These are phyloP conservation scores for Platypus cylindrus DNA, from an alignment of 2,888 invertebrate genomes.

Conservation along the genomic window DNA sequence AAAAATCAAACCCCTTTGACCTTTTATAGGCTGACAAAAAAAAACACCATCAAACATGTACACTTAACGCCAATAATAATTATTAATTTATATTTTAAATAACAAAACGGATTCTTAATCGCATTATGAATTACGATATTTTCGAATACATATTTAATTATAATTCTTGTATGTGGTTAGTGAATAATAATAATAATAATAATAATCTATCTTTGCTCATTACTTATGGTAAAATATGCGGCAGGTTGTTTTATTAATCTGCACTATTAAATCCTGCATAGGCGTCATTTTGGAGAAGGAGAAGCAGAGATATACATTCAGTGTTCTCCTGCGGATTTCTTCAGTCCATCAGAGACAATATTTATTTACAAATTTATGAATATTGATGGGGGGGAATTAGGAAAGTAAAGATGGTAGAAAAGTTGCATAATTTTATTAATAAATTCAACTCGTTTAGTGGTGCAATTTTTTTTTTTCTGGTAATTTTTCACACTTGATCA, in stretches of 20 bases:
- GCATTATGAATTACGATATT: slow-evolving; percentile 12
- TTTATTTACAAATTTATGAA: slow-evolving; percentile 7
- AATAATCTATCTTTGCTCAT: slow-evolving; percentile 15
- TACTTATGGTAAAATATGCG: slow-evolving; percentile 21
- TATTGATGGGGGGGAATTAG: too few species aligned
- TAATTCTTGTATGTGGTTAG: slow-evolving; percentile 12
- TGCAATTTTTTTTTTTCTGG: slow-evolving; percentile 2
- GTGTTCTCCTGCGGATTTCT: slow-evolving; percentile 4
- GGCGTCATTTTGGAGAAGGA: too few species aligned
- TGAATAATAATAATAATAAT: too few species aligned
- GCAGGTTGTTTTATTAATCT: slow-evolving; percentile 18
- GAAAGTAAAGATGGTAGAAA: too few species aligned
- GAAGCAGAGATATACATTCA: too few species aligned
- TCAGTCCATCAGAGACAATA: too few species aligned
- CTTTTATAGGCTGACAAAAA: too few species aligned
- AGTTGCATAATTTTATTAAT: not conserved
- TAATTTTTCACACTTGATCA: too few species aligned
- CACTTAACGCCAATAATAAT: too few species aligned
- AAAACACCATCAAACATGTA: slow-evolving; percentile 9
- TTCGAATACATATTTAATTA: slow-evolving; percentile 10
- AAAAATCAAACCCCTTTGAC: too few species aligned
- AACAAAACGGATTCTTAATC: slow-evolving; percentile 13
- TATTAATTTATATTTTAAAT: slow-evolving; percentile 14
- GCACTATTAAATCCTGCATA: slow-evolving; percentile 2
- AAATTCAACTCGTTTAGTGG: slow-evolving; percentile 2